These are phyloP conservation scores for Austrolebias charrua DNA, from an alignment of 2,797 vertebrate genomes.

Conservation along the genomic window DNA sequence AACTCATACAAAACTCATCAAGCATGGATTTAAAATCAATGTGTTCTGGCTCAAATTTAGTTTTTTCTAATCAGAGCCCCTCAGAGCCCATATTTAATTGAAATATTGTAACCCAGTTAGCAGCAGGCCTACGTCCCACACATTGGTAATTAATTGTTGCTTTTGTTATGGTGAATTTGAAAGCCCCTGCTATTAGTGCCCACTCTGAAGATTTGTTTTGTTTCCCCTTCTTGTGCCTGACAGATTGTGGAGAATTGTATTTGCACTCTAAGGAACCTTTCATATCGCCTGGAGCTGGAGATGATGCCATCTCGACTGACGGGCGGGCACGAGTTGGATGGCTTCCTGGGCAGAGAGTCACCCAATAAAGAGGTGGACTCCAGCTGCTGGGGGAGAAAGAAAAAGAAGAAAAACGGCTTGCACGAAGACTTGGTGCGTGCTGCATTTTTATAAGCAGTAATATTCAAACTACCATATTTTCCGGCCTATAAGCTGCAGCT, in stretches of 20 bases:
- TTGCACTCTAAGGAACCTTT: slow-evolving; percentile 96
- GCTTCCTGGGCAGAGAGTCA: slow-evolving; percentile 87
- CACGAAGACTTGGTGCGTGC: slow-evolving; percentile 90
- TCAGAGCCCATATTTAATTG: too few relatives aligned
- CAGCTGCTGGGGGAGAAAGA: slow-evolving; percentile 98
- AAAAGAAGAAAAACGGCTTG: slow-evolving; percentile 90
- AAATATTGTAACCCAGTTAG: too few relatives aligned
- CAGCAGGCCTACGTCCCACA: too few relatives aligned
- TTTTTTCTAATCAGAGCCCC: not conserved
- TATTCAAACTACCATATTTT: too few relatives aligned
- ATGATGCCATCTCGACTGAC: slow-evolving; percentile 87
- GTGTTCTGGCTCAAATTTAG: slow-evolving; percentile 26
- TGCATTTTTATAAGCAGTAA: too few relatives aligned
- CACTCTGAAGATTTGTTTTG: too few relatives aligned
- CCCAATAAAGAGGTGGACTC: slow-evolving; percentile 92
- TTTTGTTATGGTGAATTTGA: too few relatives aligned
- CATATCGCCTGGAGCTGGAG: slow-evolving; percentile 95
- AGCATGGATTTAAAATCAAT: slow-evolving; percentile 49
- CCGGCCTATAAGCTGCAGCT: too few relatives aligned
- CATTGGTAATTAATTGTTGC: too few relatives aligned
- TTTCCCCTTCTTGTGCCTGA: slow-evolving; percentile 4
- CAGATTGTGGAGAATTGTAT: slow-evolving; percentile 99
- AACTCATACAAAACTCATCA: slow-evolving; percentile 29
- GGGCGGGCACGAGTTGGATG: slow-evolving; percentile 88
- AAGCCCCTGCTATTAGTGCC: too few relatives aligned